These are phyloP conservation scores for Opisthograptis luteolata DNA, from an alignment of 2,888 invertebrate genomes.

Conservation along the genomic window DNA sequence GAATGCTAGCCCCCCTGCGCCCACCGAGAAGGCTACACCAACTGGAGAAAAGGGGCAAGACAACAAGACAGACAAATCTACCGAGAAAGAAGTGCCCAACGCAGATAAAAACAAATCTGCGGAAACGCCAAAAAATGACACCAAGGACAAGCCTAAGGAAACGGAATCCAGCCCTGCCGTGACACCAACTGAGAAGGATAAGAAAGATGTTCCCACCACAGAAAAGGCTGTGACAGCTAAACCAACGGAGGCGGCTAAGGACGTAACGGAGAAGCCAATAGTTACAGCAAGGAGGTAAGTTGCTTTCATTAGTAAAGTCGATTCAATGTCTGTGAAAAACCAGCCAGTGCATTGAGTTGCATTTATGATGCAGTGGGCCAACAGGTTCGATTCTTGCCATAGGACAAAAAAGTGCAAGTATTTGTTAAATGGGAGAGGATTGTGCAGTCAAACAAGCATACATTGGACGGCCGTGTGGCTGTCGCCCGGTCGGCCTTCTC, in stretches of 20 bases:
- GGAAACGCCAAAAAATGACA: conserved; percentile 5
- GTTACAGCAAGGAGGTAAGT: conserved; percentile 64
- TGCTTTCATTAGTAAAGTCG: neutral
- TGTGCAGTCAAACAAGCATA: too few species aligned
- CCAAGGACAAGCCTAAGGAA: conserved; percentile 4
- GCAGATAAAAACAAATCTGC: neutral
- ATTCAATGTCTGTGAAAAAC: too few species aligned
- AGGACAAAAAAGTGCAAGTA: too few species aligned
- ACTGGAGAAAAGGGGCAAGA: neutral
- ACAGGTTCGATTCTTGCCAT: too few species aligned
- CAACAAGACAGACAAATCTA: neutral
- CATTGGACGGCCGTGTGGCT: too few species aligned
- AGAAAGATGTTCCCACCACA: conserved; percentile 26
- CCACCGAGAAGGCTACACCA: neutral
- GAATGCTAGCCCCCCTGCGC: neutral
- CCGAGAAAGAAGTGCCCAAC: neutral
- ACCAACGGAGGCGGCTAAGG: conserved; percentile 43
- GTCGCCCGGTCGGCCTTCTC: too few species aligned
- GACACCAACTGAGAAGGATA: conserved; percentile 26
- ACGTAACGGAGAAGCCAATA: conserved; percentile 35
- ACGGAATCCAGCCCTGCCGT: too few species aligned
- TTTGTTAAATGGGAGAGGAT: too few species aligned
- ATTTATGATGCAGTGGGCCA: too few species aligned
- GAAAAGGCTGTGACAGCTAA: conserved; percentile 39
- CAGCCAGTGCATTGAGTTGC: too few species aligned